Conservation (phyloP, 2,113 vertebrate genomes). For the Hippotragus niger region DNA sequence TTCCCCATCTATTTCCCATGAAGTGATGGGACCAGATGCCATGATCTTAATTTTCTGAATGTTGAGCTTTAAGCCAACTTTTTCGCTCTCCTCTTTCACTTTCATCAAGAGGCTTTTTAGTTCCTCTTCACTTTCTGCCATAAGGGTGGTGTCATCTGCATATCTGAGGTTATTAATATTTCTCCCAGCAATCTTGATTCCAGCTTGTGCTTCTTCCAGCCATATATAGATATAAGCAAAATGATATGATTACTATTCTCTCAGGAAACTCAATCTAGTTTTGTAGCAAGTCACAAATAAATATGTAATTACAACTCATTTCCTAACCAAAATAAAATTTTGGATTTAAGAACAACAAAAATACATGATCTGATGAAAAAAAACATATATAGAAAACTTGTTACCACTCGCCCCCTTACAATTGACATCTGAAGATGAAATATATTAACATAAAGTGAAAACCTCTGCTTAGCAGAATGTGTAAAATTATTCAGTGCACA, state of each 20-base stretch:
- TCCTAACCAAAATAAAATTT: conserved; percentile 17
- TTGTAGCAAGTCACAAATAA: background rate
- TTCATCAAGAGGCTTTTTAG: no score
- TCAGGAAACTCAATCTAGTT: background rate
- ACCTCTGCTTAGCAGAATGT: background rate
- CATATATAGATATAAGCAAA: background rate
- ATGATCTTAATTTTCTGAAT: no score
- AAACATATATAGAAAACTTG: background rate
- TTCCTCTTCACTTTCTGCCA: no score
- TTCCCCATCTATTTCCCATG: no score
- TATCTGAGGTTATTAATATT: no score
- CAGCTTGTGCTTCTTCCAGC: no score
- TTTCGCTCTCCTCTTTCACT: no score
- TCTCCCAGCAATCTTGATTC: no score
- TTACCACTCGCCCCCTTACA: background rate
- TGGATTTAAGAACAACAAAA: background rate
- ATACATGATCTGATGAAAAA: background rate
- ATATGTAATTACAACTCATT: background rate
- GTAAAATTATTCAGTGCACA: background rate
- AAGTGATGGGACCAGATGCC: no score
- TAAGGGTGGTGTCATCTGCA: no score
- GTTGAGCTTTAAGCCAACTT: no score
- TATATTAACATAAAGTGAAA: conserved; percentile 15
- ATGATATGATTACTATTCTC: background rate
- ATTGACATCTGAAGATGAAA: background rate